A percentile compares a stretch with the other conserved stretches of the same genome.
Evolutionary conservation across 2,888 invertebrate genomes (phyloP).

Genomic region (Entomobrya proxima): DNA sequence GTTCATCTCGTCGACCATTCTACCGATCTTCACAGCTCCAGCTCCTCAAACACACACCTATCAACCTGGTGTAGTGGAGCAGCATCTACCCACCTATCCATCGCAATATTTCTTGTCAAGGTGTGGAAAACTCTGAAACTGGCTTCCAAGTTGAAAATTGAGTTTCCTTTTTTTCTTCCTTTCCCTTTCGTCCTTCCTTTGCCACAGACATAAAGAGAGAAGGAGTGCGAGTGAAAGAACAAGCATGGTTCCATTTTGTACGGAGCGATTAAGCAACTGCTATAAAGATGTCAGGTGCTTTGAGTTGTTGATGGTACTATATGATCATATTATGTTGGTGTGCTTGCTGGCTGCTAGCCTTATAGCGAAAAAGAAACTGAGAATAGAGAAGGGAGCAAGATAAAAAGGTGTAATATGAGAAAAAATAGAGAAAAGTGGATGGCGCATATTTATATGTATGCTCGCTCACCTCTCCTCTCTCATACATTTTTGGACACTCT

Average conservation of each 20-base stretch:
- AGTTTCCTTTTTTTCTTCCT: slow-evolving; percentile 50
- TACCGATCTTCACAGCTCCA: slow-evolving; percentile 1
- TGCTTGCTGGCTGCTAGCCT: background rate
- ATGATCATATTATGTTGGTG: slow-evolving; percentile 33
- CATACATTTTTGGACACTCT: background rate
- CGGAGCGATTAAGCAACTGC: slow-evolving; percentile 65
- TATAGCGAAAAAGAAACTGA: background rate
- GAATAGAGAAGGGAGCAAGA: background rate
- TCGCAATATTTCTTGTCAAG: slow-evolving; percentile 66
- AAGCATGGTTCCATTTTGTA: slow-evolving; percentile 37
- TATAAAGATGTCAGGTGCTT: slow-evolving; percentile 67
- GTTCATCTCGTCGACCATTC: slow-evolving; percentile 25
- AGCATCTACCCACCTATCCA: slow-evolving; percentile 53
- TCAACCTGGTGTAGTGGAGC: background rate
- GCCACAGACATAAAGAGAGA: background rate
- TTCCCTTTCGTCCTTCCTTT: background rate
- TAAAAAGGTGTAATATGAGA: slow-evolving; percentile 7
- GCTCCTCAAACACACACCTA: slow-evolving; percentile 5
- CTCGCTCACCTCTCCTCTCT: background rate
- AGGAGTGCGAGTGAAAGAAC: background rate
- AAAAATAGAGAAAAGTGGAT: background rate
- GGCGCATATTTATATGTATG: no score
- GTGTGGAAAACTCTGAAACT: slow-evolving; percentile 58
- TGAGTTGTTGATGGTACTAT: slow-evolving; percentile 66
- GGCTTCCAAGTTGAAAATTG: slow-evolving; percentile 59